Evolutionary conservation across 2,113 vertebrate species (phyloP).

Genomic region (Desmodus rotundus): DNA sequence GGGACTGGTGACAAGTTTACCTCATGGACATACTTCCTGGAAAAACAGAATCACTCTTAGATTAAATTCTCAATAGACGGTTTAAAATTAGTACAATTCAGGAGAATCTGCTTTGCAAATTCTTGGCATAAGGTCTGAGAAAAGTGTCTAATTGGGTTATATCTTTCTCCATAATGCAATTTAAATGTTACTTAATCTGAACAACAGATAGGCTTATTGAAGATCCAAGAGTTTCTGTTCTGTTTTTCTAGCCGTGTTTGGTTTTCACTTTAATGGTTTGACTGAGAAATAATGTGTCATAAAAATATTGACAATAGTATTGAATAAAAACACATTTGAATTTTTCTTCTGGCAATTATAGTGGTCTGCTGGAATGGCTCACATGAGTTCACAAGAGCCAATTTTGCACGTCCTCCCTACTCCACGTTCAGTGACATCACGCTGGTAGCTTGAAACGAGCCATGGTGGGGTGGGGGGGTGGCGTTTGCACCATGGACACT

Average conservation of each 20-base stretch:
- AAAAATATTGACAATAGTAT: background rate
- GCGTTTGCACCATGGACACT: background rate
- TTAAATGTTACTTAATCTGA: conserved; percentile 29
- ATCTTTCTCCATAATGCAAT: background rate
- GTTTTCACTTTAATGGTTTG: background rate
- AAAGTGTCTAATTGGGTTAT: background rate
- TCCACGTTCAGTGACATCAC: no score
- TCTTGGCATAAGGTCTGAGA: background rate
- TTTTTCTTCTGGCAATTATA: background rate
- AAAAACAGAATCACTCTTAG: background rate
- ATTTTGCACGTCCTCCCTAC: background rate
- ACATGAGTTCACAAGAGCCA: background rate
- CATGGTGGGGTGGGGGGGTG: no score
- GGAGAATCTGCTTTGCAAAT: background rate
- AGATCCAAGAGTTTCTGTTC: background rate
- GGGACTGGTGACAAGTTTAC: background rate
- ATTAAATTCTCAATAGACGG: background rate
- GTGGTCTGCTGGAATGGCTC: background rate
- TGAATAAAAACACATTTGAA: background rate
- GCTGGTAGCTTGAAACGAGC: background rate
- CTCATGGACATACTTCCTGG: background rate
- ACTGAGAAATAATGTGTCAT: background rate
- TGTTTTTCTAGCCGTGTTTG: background rate
- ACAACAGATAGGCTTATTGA: background rate
- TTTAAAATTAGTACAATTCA: background rate